These are phyloP conservation scores for Anguilla pacifica DNA, from an alignment of 2,797 vertebrate genomes.

Conservation along the genomic window DNA sequence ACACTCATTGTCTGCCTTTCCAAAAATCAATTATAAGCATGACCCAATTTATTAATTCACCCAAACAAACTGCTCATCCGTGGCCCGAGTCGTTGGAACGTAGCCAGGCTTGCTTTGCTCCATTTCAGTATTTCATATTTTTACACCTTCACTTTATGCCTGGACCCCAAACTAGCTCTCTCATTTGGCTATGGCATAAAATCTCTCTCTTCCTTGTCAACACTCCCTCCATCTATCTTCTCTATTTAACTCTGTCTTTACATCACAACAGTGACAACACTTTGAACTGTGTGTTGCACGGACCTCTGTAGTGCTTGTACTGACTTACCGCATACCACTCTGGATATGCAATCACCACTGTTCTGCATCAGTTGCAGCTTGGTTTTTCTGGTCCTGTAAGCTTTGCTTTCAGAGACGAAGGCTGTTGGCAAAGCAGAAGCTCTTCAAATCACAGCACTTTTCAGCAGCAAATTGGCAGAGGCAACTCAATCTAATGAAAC, in stretches of 20 bases:
- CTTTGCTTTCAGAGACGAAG: neutral
- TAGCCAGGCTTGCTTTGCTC: neutral
- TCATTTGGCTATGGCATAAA: neutral
- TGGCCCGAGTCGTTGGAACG: neutral
- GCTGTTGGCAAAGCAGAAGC: constrained; percentile 15
- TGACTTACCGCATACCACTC: neutral
- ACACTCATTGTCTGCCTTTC: neutral
- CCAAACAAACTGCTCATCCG: neutral
- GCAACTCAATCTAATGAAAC: constrained; percentile 7
- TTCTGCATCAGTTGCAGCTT: neutral
- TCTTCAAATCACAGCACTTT: constrained; percentile 16
- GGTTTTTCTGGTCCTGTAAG: neutral
- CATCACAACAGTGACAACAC: neutral
- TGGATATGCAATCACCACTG: neutral
- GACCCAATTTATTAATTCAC: neutral
- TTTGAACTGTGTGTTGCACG: neutral
- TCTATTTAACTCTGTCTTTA: neutral
- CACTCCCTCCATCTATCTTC: neutral
- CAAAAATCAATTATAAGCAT: neutral
- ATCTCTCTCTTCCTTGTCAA: neutral
- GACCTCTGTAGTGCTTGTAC: neutral
- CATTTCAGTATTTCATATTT: constrained; percentile 1
- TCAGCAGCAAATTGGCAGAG: constrained; percentile 29
- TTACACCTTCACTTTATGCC: neutral
- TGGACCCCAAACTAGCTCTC: neutral